Evolutionary conservation across 2,797 vertebrate genomes (phyloP).

Genomic region (Spinibarbus caldwelli): DNA sequence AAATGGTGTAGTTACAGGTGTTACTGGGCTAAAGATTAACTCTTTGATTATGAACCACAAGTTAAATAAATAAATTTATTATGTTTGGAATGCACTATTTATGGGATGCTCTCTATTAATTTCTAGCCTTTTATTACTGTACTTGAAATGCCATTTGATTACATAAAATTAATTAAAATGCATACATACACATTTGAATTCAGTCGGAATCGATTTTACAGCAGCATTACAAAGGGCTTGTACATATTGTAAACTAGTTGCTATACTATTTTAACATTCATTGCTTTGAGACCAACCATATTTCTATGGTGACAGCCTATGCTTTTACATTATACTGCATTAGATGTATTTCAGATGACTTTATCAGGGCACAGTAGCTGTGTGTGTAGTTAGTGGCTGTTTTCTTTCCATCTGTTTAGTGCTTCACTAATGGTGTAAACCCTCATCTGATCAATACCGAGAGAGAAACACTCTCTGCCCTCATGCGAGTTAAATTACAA

Average conservation of each 20-base stretch:
- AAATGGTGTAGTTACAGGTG: not conserved
- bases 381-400: not conserved
- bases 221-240: not conserved
- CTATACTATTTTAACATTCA: not conserved
- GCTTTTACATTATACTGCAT: not conserved
- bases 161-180: not conserved
- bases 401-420: constrained; percentile 22
- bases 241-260: not conserved
- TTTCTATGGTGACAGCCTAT: not conserved
- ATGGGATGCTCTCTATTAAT: not conserved
- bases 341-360: not conserved
- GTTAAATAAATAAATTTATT: not conserved
- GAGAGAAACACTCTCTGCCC: constrained; percentile 22
- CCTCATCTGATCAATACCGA: constrained; percentile 43
- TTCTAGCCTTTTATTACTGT: not conserved
- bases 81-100: not conserved
- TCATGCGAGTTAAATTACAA: constrained; percentile 35
- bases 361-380: not conserved
- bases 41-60: not conserved
- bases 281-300: not conserved
- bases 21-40: not conserved
- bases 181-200: not conserved
- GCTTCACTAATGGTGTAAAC: constrained; percentile 31
- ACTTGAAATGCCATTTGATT: not conserved
- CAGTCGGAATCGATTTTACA: not conserved